These are phyloP conservation scores for Orbicella faveolata DNA, from an alignment of 64 coral and sea anemone species.

Conservation along the genomic window DNA sequence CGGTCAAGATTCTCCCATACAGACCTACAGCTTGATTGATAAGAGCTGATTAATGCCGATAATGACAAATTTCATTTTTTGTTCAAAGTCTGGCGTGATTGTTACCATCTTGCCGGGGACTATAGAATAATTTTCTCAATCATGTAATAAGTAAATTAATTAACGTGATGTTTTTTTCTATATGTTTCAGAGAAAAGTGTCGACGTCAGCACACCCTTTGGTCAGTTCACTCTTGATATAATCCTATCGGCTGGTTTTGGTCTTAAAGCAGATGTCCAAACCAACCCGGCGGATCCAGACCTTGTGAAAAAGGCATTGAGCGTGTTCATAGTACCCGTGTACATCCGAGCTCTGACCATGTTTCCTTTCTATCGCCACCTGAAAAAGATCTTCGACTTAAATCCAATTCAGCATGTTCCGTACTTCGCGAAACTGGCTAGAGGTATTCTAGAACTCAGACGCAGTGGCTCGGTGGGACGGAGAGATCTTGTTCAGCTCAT, in stretches of 20 bases:
- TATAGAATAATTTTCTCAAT: background rate
- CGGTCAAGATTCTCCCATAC: no score
- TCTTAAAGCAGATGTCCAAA: background rate
- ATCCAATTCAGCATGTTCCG: background rate
- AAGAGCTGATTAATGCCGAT: no score
- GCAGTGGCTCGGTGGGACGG: background rate
- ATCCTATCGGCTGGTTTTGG: slow-evolving; percentile 37
- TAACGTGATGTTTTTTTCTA: background rate
- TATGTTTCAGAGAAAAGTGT: slow-evolving; percentile 3
- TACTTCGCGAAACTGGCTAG: slow-evolving; percentile 7
- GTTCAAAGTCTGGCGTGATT: no score
- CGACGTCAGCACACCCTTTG: background rate
- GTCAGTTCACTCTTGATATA: slow-evolving; percentile 8
- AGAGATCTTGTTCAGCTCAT: slow-evolving; percentile 36
- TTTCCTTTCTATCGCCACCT: slow-evolving; percentile 6
- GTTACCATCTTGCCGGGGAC: no score
- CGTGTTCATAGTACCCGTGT: background rate
- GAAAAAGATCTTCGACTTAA: slow-evolving; percentile 3
- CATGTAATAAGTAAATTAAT: background rate
- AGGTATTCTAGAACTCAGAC: background rate
- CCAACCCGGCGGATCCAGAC: slow-evolving; percentile 1
- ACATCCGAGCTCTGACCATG: background rate
- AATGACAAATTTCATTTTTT: no score
- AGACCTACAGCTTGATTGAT: no score
- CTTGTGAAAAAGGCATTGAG: slow-evolving; percentile 23